These are phyloP conservation scores for Daboia siamensis DNA, from an alignment of 2,113 vertebrate species.

Conservation along the genomic window DNA sequence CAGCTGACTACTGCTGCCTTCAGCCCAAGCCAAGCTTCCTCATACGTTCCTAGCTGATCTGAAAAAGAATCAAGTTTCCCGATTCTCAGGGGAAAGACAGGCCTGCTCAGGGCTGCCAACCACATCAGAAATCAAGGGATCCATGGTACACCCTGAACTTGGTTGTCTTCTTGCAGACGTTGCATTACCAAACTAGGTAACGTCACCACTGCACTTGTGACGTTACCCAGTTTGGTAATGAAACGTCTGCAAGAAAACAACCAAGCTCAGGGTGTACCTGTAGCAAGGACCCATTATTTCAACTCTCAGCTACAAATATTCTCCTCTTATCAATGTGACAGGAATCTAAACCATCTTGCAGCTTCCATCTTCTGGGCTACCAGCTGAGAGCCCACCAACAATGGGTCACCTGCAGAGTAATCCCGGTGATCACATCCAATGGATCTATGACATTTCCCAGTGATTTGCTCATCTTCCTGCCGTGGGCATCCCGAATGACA, in stretches of 20 bases:
- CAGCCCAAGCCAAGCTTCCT: background rate
- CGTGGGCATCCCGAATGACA: slow-evolving; percentile 85
- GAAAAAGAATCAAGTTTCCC: background rate
- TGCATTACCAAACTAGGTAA: background rate
- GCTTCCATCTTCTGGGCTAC: background rate
- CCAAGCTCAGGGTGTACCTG: background rate
- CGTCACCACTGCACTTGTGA: background rate
- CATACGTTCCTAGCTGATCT: background rate
- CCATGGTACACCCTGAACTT: no score
- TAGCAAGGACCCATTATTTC: background rate
- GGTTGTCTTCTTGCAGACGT: background rate
- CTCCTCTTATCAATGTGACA: background rate
- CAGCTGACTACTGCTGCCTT: background rate
- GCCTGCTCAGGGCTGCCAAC: background rate
- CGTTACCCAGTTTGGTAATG: background rate
- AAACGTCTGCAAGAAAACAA: background rate
- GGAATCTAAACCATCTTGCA: background rate
- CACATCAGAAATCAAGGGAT: background rate
- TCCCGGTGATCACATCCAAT: slow-evolving; percentile 81
- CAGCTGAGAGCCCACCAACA: background rate
- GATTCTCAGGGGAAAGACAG: background rate
- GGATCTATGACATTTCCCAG: slow-evolving; percentile 90
- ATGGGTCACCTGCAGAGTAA: slow-evolving; percentile 78
- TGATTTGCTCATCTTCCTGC: slow-evolving; percentile 93
- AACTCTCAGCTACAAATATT: background rate